Evolutionary conservation across 2,797 vertebrate species (phyloP).

Genomic region (Crenichthys baileyi): DNA sequence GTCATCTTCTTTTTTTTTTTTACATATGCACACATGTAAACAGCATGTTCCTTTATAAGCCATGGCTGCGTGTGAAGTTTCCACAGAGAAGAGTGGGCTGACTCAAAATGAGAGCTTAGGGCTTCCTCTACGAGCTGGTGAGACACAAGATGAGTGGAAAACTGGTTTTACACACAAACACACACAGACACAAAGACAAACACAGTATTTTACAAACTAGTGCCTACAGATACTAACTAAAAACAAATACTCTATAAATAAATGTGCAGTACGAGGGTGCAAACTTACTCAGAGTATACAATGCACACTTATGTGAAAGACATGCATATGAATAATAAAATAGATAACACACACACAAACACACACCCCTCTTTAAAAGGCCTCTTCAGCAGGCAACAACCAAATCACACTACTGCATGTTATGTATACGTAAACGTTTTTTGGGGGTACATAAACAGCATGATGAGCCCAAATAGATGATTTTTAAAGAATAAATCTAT

Average conservation of each 20-base stretch:
- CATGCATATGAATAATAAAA: neutral
- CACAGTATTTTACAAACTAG: slow-evolving; percentile 18
- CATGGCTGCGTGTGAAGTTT: slow-evolving; percentile 71
- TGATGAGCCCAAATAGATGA: neutral
- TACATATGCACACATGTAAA: slow-evolving; percentile 28
- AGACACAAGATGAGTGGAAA: slow-evolving; percentile 71
- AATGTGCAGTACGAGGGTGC: neutral
- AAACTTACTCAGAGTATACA: neutral
- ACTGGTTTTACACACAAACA: slow-evolving; percentile 66
- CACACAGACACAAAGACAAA: slow-evolving; percentile 7
- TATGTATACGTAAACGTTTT: neutral
- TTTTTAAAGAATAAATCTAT: neutral
- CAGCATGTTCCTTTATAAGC: slow-evolving; percentile 34
- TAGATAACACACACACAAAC: slow-evolving; percentile 10
- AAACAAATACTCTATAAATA: neutral
- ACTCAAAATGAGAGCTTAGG: slow-evolving; percentile 70
- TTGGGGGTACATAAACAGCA: neutral
- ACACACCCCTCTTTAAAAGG: slow-evolving; percentile 71
- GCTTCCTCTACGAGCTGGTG: slow-evolving; percentile 65
- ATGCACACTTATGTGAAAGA: neutral
- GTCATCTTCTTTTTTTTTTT: neutral
- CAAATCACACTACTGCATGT: slow-evolving; percentile 62
- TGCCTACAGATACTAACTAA: neutral
- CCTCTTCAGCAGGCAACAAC: slow-evolving; percentile 45
- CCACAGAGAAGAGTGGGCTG: slow-evolving; percentile 70